These are phyloP conservation scores for Leptinotarsa tumamoca DNA, from an alignment of 2,888 invertebrate species.

Conservation along the genomic window DNA sequence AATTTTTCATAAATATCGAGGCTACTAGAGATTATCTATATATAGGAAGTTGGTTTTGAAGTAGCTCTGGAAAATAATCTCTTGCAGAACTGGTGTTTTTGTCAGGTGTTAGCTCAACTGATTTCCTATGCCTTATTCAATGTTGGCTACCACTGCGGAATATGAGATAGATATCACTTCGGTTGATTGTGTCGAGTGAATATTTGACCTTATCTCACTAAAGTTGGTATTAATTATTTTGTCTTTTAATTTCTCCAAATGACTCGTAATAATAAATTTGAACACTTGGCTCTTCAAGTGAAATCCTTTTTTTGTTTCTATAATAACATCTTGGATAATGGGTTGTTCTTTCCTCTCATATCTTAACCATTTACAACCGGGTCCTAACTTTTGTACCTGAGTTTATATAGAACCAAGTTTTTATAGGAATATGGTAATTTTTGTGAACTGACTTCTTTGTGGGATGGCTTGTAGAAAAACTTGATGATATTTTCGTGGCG, in stretches of 20 bases:
- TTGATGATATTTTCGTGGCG: no score
- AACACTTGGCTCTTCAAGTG: background rate
- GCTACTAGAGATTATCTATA: slow-evolving; percentile 26
- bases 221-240: background rate
- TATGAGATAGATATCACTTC: no score
- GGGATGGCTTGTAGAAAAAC: no score
- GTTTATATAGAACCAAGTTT: no score
- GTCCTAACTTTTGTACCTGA: no score
- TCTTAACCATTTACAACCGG: background rate
- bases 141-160: slow-evolving; percentile 8
- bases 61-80: slow-evolving; percentile 28
- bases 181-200: no score
- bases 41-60: slow-evolving; percentile 23
- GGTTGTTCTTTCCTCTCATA: slow-evolving; percentile 5
- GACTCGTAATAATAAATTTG: slow-evolving; percentile 11
- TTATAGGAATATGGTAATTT: no score
- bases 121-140: slow-evolving; percentile 23
- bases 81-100: slow-evolving; percentile 30
- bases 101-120: slow-evolving; percentile 13
- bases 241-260: background rate
- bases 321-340: background rate
- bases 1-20: slow-evolving; percentile 29
- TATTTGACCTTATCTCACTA: no score
- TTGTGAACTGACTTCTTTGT: no score
- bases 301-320: slow-evolving; percentile 20